A percentile compares a stretch with the other conserved stretches of the same genome.
phyloP scores from a whole-genome alignment of 2,113 vertebrate species.

The Myotis lucifugus region DNA sequence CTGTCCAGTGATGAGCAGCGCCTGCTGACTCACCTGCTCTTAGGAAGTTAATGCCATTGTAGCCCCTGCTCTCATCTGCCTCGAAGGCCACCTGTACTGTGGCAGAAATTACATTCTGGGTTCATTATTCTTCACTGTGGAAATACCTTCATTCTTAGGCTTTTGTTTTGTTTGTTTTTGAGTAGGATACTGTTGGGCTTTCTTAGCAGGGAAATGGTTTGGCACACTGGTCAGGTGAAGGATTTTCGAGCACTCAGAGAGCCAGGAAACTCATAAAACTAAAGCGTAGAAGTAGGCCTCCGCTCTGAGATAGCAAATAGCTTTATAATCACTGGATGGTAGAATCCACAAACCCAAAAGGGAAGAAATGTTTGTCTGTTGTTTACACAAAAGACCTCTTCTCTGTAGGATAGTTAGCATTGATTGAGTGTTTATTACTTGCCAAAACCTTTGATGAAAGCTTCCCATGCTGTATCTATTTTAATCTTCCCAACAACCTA shows the following conservation, averaged over 20 bases:
- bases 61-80: slow-evolving; percentile 81
- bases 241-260: slow-evolving; percentile 59
- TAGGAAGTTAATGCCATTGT: slow-evolving; percentile 79
- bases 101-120: slow-evolving; percentile 47
- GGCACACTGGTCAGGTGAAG: slow-evolving; percentile 69
- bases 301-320: slow-evolving; percentile 52
- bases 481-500: not conserved
- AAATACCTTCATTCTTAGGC: slow-evolving; percentile 48
- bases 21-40: slow-evolving; percentile 83
- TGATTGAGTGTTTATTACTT: slow-evolving; percentile 68
- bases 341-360: slow-evolving; percentile 62
- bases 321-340: slow-evolving; percentile 50
- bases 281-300: slow-evolving; percentile 37
- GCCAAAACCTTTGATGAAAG: not conserved
- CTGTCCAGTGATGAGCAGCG: slow-evolving; percentile 84
- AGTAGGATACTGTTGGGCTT: slow-evolving; percentile 56
- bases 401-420: not conserved
- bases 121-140: slow-evolving; percentile 66
- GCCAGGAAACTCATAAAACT: slow-evolving; percentile 59
- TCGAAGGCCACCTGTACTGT: slow-evolving; percentile 74
- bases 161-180: slow-evolving; percentile 50
- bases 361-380: slow-evolving; percentile 57
- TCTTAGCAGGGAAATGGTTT: slow-evolving; percentile 57
- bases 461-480: not conserved
- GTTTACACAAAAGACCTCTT: slow-evolving; percentile 3